Conservation (phyloP, 2,888 invertebrate species). For the Lithodes maja region DNA sequence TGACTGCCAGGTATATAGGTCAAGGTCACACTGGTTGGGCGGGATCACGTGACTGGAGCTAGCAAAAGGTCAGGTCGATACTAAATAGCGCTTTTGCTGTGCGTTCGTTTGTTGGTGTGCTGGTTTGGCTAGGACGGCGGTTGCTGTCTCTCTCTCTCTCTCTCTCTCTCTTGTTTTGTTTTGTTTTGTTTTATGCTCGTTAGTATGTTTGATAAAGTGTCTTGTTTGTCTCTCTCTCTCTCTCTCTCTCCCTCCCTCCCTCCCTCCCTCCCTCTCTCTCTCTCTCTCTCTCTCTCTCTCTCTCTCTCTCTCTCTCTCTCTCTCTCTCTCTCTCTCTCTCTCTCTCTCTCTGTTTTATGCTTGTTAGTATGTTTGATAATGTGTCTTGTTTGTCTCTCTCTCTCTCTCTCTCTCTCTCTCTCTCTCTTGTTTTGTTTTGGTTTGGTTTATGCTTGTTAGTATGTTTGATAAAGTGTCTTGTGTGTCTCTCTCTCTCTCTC, state of each 20-base stretch:
- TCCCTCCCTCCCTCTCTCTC: slow-evolving; percentile 13
- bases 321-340: slow-evolving; percentile 13
- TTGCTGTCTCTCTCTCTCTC: slow-evolving; percentile 2
- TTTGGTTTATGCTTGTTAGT: not conserved
- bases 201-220: not conserved
- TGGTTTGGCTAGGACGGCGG: not conserved
- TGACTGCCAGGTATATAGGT: too few species aligned
- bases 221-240: not conserved
- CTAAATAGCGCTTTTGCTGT: too few species aligned
- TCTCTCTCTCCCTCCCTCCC: not conserved
- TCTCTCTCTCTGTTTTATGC: not conserved
- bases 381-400: slow-evolving; percentile 13
- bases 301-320: slow-evolving; percentile 3
- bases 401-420: slow-evolving; percentile 15
- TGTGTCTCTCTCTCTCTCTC: slow-evolving; percentile 12
- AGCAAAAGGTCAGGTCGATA: too few species aligned
- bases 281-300: not conserved
- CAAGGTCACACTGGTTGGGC: too few species aligned
- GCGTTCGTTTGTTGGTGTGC: not conserved
- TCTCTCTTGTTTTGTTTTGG: not conserved
- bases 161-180: not conserved
- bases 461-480: not conserved
- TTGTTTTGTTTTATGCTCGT: not conserved
- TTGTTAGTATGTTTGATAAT: not conserved
- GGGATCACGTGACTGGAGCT: too few species aligned